phyloP scores from a whole-genome alignment of 2,888 invertebrate genomes.

The Chydorus sphaericus region DNA sequence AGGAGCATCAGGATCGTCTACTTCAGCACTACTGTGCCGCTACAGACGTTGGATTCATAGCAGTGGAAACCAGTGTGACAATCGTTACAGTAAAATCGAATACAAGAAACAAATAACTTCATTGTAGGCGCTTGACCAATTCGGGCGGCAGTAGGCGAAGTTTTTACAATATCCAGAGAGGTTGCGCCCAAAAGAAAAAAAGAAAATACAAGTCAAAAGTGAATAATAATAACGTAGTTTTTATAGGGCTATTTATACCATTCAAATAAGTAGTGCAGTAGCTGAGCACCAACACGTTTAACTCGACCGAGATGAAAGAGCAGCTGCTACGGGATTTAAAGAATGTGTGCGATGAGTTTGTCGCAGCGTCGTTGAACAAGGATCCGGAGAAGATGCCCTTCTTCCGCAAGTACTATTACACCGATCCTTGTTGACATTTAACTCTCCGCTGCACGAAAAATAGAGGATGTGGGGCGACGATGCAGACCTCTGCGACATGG shows the following conservation, averaged over 20 bases:
- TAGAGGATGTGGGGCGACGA: not conserved
- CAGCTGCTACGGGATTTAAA: no score
- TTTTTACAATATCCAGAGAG: not conserved
- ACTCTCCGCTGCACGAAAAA: not conserved
- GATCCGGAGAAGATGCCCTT: no score
- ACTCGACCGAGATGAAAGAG: no score
- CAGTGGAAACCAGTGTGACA: constrained; percentile 1
- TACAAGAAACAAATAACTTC: no score
- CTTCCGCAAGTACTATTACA: not conserved
- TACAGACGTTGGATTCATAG: constrained; percentile 2
- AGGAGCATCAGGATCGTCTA: no score
- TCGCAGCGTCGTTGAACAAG: no score
- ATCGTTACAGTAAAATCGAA: not conserved
- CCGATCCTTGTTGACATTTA: not conserved
- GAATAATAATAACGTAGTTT: no score
- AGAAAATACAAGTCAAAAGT: not conserved
- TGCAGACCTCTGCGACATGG: not conserved
- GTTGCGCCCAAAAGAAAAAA: not conserved
- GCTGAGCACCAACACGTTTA: no score
- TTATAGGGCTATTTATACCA: no score
- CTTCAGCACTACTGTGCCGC: no score
- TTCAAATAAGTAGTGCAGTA: no score
- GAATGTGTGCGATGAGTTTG: no score
- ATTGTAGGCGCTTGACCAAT: not conserved
- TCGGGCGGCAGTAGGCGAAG: not conserved